Conservation (phyloP, 2,888 invertebrate genomes). For the Cerceris rybyensis region DNA sequence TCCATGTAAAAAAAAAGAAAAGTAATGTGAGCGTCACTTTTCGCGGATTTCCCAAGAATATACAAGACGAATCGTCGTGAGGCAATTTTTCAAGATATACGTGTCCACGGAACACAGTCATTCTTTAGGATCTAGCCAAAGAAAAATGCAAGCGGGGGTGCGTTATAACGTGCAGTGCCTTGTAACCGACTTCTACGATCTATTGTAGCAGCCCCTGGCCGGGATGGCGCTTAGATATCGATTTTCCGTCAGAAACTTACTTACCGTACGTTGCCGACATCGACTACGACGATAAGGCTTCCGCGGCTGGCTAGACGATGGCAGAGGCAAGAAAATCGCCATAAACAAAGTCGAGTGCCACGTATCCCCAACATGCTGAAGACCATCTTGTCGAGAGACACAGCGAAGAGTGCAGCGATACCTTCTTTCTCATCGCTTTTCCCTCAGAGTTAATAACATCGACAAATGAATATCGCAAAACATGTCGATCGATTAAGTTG, state of each 20-base stretch:
- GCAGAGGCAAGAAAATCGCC: slow-evolving; percentile 51
- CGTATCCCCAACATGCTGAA: slow-evolving; percentile 34
- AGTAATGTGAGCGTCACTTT: no score
- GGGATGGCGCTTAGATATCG: slow-evolving; percentile 70
- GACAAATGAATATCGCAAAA: no score
- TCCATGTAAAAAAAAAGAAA: no score
- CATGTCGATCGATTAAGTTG: no score
- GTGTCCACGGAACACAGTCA: not conserved
- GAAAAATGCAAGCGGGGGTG: slow-evolving; percentile 36
- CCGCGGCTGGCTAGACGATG: slow-evolving; percentile 45
- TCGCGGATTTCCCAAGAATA: no score
- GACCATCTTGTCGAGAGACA: not conserved
- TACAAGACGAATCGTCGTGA: not conserved
- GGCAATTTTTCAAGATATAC: not conserved
- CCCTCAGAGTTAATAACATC: slow-evolving; percentile 2
- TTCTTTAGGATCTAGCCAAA: not conserved
- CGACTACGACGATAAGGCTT: slow-evolving; percentile 53
- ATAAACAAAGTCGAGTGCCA: slow-evolving; percentile 51
- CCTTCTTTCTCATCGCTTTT: not conserved
- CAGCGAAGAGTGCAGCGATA: not conserved
- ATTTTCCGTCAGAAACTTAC: slow-evolving; percentile 73
- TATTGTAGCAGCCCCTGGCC: slow-evolving; percentile 61
- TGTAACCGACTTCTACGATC: slow-evolving; percentile 66
- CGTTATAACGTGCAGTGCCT: slow-evolving; percentile 53
- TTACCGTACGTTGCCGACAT: slow-evolving; percentile 65